Evolutionary conservation across 2,113 vertebrate species (phyloP).

Genomic region (Heterotis niloticus): DNA sequence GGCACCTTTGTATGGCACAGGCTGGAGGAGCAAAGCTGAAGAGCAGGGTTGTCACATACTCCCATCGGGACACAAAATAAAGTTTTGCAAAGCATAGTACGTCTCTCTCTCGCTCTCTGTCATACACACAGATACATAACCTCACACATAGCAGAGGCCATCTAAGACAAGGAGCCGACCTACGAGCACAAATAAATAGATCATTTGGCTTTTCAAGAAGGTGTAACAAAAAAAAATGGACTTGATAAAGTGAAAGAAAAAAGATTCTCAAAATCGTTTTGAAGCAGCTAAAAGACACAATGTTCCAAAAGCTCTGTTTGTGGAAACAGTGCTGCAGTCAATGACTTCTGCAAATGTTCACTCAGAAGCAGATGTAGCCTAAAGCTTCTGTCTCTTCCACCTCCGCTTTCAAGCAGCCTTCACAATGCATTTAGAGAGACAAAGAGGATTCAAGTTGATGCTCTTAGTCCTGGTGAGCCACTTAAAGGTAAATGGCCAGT

Average conservation of each 20-base stretch:
- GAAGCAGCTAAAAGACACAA: background rate
- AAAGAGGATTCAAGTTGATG: background rate
- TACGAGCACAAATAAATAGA: conserved; percentile 12
- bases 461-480: background rate
- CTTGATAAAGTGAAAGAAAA: background rate
- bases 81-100: background rate
- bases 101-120: background rate
- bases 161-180: background rate
- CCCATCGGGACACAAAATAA: background rate
- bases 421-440: background rate
- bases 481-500: background rate
- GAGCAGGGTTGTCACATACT: background rate
- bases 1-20: background rate
- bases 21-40: background rate
- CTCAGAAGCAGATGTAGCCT: background rate
- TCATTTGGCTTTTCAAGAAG: background rate
- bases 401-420: background rate
- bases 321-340: background rate
- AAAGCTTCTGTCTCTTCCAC: background rate
- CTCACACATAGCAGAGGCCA: background rate
- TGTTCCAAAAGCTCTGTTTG: background rate
- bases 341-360: background rate
- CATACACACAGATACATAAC: background rate
- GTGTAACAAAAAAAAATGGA: background rate
- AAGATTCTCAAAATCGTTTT: background rate